A percentile compares a stretch with the other conserved stretches of the same genome.
These are phyloP conservation scores for Eupithecia insigniata DNA, from an alignment of 2,888 invertebrate species.

Conservation along the genomic window DNA sequence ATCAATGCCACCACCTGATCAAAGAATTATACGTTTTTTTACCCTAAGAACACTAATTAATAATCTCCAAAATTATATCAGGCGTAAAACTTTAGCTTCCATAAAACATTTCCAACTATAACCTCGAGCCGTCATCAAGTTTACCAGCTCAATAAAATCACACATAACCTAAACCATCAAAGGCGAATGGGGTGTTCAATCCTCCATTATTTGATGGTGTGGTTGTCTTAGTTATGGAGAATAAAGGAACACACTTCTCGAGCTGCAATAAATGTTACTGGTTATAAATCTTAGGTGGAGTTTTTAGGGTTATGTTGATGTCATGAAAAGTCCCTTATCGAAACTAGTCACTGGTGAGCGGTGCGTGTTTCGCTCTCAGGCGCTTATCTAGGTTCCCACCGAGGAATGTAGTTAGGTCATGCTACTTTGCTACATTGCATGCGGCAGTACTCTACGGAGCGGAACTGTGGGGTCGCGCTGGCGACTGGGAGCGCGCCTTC, in stretches of 20 bases:
- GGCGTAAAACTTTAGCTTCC: neutral
- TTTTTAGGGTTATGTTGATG: neutral
- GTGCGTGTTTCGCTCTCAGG: too few species aligned
- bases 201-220: conserved; percentile 18
- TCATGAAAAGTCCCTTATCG: neutral
- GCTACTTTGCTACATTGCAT: too few species aligned
- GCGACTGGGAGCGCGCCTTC: too few species aligned
- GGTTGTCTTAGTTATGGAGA: conserved; percentile 37
- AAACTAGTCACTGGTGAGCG: neutral
- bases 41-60: too few species aligned
- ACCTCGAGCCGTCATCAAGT: neutral
- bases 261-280: conserved; percentile 49
- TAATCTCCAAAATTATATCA: neutral
- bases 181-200: conserved; percentile 9
- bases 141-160: conserved; percentile 15
- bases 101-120: conserved; percentile 2
- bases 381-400: too few species aligned
- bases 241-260: conserved; percentile 46
- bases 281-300: neutral
- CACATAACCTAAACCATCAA: conserved; percentile 21
- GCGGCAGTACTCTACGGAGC: too few species aligned
- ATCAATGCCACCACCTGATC: too few species aligned
- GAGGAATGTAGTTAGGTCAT: too few species aligned
- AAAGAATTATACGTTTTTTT: too few species aligned
- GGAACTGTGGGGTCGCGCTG: too few species aligned